A percentile compares a stretch with the other conserved stretches of the same genome.
Conservation (phyloP, 2,113 vertebrate genomes). For the Pluvialis apricaria region DNA sequence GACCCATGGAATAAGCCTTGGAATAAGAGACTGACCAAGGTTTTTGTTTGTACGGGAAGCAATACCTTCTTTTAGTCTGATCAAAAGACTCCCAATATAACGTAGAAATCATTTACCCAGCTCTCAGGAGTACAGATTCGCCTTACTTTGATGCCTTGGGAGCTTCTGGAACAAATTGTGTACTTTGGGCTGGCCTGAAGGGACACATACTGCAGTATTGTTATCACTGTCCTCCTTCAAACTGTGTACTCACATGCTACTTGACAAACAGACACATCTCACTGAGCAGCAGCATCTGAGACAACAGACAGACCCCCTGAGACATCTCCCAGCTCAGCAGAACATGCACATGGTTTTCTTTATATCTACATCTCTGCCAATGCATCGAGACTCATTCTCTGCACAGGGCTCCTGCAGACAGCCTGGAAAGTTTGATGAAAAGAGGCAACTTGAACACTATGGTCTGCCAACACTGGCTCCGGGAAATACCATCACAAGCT, state of each 20-base stretch:
- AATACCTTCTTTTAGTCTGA: background rate
- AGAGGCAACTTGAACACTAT: background rate
- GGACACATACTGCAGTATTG: background rate
- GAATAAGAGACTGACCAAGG: background rate
- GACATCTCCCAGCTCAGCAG: background rate
- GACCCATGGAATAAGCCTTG: background rate
- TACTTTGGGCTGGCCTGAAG: background rate
- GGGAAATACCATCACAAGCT: background rate
- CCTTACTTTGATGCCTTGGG: background rate
- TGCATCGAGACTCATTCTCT: rapidly evolving
- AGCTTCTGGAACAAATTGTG: background rate
- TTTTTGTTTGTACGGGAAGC: background rate
- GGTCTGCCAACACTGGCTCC: background rate
- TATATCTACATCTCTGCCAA: background rate
- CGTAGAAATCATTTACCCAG: background rate
- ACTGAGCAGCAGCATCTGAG: background rate
- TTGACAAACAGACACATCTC: background rate
- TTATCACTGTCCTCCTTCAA: background rate
- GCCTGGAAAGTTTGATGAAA: background rate
- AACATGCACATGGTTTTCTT: background rate
- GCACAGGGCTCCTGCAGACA: background rate
- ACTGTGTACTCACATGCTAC: background rate
- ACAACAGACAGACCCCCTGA: background rate
- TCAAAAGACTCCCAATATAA: background rate
- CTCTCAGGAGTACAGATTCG: background rate